Percentiles rank a stretch among this genome's conserved stretches.
Evolutionary conservation across 1,140 invertebrate genomes (phyloP).

Genomic region (Monochamus saltuarius): DNA sequence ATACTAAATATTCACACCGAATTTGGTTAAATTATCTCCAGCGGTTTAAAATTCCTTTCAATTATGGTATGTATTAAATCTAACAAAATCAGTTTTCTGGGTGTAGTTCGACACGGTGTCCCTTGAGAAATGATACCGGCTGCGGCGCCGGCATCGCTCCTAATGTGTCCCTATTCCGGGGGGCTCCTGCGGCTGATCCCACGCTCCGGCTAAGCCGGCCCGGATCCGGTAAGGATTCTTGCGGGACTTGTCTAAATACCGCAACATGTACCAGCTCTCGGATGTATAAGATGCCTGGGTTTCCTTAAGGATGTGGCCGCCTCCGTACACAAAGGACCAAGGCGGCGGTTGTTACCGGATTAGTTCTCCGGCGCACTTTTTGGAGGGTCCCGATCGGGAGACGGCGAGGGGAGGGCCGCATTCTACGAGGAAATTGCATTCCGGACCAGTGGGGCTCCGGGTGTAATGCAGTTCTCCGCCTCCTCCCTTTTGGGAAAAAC

Average conservation of each 20-base stretch:
- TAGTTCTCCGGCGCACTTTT: too few relatives aligned
- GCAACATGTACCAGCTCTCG: slow-evolving; percentile 29
- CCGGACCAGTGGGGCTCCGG: too few relatives aligned
- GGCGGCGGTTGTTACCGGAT: background rate
- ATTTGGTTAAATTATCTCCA: too few relatives aligned
- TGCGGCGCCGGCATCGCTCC: background rate
- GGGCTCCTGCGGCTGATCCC: slow-evolving; percentile 21
- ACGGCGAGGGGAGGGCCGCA: too few relatives aligned
- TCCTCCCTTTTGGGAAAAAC: too few relatives aligned
- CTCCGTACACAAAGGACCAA: slow-evolving; percentile 18
- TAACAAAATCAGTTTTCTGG: too few relatives aligned
- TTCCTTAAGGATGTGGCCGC: slow-evolving; percentile 21
- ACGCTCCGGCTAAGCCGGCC: slow-evolving; percentile 22
- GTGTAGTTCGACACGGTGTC: background rate
- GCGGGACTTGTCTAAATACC: slow-evolving; percentile 36
- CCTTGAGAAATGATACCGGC: slow-evolving; percentile 1
- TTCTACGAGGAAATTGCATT: too few relatives aligned
- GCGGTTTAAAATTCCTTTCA: too few relatives aligned
- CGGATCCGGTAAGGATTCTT: slow-evolving; percentile 30
- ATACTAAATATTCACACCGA: too few relatives aligned
- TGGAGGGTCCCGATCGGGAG: too few relatives aligned
- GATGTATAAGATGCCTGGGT: slow-evolving; percentile 21
- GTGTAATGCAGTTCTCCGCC: too few relatives aligned
- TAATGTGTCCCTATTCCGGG: slow-evolving; percentile 28
- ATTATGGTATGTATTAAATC: too few relatives aligned